phyloP scores from a whole-genome alignment of 2,797 vertebrate species.

The Xyrichtys novacula region DNA sequence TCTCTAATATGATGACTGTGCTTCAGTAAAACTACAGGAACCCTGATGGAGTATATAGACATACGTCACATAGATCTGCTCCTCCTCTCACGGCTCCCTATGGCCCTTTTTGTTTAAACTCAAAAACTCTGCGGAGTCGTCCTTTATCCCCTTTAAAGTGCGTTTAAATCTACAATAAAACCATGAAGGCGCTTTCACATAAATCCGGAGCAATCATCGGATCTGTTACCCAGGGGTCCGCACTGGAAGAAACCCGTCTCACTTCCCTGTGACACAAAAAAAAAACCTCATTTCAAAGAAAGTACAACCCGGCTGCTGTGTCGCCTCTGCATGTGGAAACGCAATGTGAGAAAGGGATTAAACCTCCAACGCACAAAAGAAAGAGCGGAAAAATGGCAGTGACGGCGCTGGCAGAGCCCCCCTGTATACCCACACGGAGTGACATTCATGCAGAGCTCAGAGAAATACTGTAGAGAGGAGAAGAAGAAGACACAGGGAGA shows the following conservation, averaged over 20 bases:
- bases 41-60: constrained; percentile 33
- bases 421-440: constrained; percentile 53
- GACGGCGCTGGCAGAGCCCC: constrained; percentile 49
- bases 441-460: constrained; percentile 49
- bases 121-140: constrained; percentile 45
- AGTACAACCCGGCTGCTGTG: constrained; percentile 43
- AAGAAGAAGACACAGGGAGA: constrained; percentile 24
- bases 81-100: constrained; percentile 30
- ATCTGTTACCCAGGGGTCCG: constrained; percentile 61
- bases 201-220: constrained; percentile 65
- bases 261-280: constrained; percentile 58
- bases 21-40: constrained; percentile 32
- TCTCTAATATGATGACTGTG: constrained; percentile 34
- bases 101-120: constrained; percentile 39
- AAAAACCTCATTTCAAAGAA: constrained; percentile 47
- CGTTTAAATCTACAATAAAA: constrained; percentile 70
- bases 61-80: constrained; percentile 43
- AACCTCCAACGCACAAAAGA: constrained; percentile 66
- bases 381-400: constrained; percentile 57
- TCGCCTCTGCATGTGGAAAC: constrained; percentile 71
- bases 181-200: constrained; percentile 66
- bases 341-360: constrained; percentile 75
- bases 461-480: constrained; percentile 58
- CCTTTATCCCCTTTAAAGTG: constrained; percentile 67
- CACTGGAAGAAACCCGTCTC: constrained; percentile 42